Evolutionary conservation across 2,888 invertebrate species (phyloP).

Genomic region (Scaptomyza cyrtandrae): DNA sequence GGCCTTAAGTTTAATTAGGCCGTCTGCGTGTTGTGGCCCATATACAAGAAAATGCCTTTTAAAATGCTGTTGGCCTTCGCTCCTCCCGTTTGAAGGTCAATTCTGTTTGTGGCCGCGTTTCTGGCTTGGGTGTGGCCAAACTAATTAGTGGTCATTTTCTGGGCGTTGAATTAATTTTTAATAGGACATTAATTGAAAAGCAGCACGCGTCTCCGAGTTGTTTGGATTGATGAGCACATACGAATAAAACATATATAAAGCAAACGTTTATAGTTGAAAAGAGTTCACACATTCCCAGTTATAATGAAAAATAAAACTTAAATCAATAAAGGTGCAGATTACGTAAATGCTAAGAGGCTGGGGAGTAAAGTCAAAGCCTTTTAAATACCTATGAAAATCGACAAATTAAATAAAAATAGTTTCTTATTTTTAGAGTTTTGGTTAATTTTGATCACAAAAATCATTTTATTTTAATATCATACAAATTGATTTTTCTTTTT

Average conservation of each 20-base stretch:
- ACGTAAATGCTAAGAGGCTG: too few relatives aligned
- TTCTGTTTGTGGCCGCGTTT: constrained; percentile 16
- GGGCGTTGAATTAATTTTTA: constrained; percentile 73
- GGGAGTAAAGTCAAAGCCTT: too few relatives aligned
- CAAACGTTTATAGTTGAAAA: background rate
- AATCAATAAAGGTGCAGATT: background rate
- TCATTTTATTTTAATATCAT: background rate
- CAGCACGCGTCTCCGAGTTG: constrained; percentile 15
- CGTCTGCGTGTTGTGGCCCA: constrained; percentile 53
- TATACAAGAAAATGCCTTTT: constrained; percentile 45
- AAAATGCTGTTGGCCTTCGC: constrained; percentile 38
- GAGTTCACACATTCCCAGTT: background rate
- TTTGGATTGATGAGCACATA: too few relatives aligned
- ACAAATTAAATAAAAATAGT: too few relatives aligned
- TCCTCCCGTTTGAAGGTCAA: constrained; percentile 55
- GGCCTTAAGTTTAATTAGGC: constrained; percentile 67
- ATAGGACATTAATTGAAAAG: constrained; percentile 70
- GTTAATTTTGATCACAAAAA: too few relatives aligned
- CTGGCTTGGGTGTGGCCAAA: constrained; percentile 46
- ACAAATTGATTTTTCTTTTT: too few relatives aligned
- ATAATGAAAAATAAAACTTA: background rate
- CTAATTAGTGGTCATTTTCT: constrained; percentile 74
- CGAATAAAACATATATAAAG: too few relatives aligned
- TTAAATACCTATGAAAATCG: too few relatives aligned
- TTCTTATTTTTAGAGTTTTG: too few relatives aligned